A percentile compares a stretch with the other conserved stretches of the same genome.
phyloP scores from a whole-genome alignment of 1,140 invertebrate species.

The Archivesica marissinica region DNA sequence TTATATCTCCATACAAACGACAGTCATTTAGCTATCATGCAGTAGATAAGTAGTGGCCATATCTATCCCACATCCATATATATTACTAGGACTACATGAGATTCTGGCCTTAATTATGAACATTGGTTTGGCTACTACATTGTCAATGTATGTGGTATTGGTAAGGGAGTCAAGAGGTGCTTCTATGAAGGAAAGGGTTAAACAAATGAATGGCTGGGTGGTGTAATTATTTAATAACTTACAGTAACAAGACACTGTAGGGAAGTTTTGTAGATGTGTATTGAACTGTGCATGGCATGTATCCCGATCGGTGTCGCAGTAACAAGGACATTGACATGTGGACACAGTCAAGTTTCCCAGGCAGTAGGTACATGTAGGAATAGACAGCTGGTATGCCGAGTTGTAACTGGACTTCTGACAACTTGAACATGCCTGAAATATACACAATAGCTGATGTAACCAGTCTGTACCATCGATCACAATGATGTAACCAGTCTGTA shows the following conservation, averaged over 20 bases:
- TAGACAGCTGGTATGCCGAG: background rate
- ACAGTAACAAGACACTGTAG: background rate
- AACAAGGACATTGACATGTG: constrained; percentile 24
- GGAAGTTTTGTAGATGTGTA: constrained; percentile 16
- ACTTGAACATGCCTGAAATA: constrained; percentile 25
- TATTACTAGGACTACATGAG: no score
- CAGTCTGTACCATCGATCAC: no score
- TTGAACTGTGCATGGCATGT: constrained; percentile 36
- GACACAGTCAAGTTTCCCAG: background rate
- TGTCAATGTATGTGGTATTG: no score
- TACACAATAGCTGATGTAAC: background rate
- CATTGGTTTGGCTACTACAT: no score
- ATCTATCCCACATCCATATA: no score
- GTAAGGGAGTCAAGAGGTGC: no score
- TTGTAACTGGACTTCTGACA: background rate
- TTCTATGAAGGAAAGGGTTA: no score
- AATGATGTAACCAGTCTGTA: no score
- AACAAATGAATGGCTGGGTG: background rate
- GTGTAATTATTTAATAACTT: background rate
- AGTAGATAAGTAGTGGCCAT: no score
- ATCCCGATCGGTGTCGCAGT: constrained; percentile 15
- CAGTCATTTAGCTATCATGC: no score
- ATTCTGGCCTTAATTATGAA: no score
- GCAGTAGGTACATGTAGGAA: background rate
- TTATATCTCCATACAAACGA: no score